phyloP scores from a whole-genome alignment of 1,140 invertebrate species.

The Temnothorax longispinosus region DNA sequence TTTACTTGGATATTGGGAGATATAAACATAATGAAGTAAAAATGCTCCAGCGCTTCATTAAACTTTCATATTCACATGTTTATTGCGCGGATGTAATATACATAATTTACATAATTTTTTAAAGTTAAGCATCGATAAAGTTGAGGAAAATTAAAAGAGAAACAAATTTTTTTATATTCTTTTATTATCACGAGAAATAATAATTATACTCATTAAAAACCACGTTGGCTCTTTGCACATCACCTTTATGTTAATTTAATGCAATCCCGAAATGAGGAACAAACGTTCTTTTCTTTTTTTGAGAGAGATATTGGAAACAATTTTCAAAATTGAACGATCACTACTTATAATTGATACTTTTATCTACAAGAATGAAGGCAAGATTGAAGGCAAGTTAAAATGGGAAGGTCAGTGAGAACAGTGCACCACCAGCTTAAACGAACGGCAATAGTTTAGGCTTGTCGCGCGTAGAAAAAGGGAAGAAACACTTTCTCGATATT shows the following conservation, averaged over 20 bases:
- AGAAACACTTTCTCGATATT: conserved; percentile 8
- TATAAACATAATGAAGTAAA: neutral
- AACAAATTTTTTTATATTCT: conserved; percentile 5
- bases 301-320: neutral
- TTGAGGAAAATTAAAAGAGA: neutral
- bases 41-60: neutral
- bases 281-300: neutral
- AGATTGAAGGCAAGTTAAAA: neutral
- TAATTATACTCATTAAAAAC: neutral
- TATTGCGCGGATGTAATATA: neutral
- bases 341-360: neutral
- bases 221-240: neutral
- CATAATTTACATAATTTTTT: neutral
- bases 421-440: neutral
- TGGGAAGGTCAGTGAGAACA: neutral
- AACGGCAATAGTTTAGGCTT: conserved; percentile 30
- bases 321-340: neutral
- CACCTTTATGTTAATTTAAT: neutral
- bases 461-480: conserved; percentile 1
- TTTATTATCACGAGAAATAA: neutral
- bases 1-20: neutral
- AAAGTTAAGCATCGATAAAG: neutral
- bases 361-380: neutral
- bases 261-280: neutral
- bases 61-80: neutral